Base-by-base conservation (phyloP, 35 echinoderm and acorn worm species). In the Anneissia japonica region DNA sequence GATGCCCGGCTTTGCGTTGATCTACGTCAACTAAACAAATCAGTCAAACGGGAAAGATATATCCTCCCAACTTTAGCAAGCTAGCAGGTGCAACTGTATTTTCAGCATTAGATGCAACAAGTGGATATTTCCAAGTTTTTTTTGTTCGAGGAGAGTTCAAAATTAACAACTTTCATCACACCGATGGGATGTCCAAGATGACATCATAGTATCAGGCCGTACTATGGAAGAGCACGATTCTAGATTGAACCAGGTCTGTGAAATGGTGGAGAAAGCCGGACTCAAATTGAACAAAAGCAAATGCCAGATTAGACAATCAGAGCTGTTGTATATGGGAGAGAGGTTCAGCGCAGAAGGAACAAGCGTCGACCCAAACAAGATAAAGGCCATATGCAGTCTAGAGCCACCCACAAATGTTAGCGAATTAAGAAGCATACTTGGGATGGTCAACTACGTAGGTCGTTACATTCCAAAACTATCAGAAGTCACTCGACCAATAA, bases 21-120 rank as follows among this genome's bases (percentile, higher is more conserved):
- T 12, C 26, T 64, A 23, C 51, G 51, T 26, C 51, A 64, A 64
- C 21, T 64, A 26, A 90, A 85, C 39, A 72, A 86, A 38, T 34
- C 38, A 26, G 81, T 90, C 3, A 12, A 56, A 12, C 33, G 88
- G 37, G 88, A 90, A 33, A 75, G 28, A 76, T 38, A 86, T 78
- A 74, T 72, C 10, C 31, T 90, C 30, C 81, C 81, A 85, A 36
- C 83, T 34, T 73, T 90, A 6, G 88, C 37, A 84, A 77, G 38
- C 16, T 90, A 30, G 29, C n/a, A 0, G 82, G 82, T 13, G 81
- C 51, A 38, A 86, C 82, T 29, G 37, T 84, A 3, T 87, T 87
- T 46, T 79, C 76, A 40, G 86, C 89, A 16, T 77, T 93, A 5
- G 88, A 93, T 40, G 86, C 81, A 28, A 93, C 89, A 17, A 86